These are phyloP conservation scores for Scaptomyza flava DNA, from an alignment of 2,888 invertebrate species.

Conservation along the genomic window DNA sequence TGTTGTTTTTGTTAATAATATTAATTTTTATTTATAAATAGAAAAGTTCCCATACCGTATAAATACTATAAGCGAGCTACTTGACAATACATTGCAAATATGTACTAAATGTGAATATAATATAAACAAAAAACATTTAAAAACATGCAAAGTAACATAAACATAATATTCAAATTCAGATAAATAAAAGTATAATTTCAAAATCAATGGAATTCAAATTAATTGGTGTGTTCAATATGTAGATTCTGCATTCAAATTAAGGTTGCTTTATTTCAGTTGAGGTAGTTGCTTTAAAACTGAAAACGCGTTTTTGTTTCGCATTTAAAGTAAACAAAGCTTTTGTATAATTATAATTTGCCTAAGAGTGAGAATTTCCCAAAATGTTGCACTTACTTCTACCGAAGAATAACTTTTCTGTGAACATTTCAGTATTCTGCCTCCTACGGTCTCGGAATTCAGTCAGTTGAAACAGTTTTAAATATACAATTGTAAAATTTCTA, in stretches of 20 bases:
- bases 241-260: too few relatives aligned
- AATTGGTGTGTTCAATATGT: not conserved
- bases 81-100: slow-evolving; percentile 80
- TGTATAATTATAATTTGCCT: not conserved
- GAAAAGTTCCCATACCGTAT: slow-evolving; percentile 28
- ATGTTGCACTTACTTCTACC: too few relatives aligned
- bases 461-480: too few relatives aligned
- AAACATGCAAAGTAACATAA: slow-evolving; percentile 36
- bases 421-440: too few relatives aligned
- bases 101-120: slow-evolving; percentile 60
- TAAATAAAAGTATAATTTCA: slow-evolving; percentile 53
- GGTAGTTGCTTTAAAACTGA: too few relatives aligned
- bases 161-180: slow-evolving; percentile 42
- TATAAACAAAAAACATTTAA: slow-evolving; percentile 5
- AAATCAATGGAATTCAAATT: slow-evolving; percentile 8
- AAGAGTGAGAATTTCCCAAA: too few relatives aligned
- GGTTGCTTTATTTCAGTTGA: too few relatives aligned
- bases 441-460: too few relatives aligned
- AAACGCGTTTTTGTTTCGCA: not conserved
- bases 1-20: slow-evolving; percentile 35
- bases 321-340: not conserved
- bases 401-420: too few relatives aligned
- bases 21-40: slow-evolving; percentile 22
- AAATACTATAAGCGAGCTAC: slow-evolving; percentile 64
- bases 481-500: too few relatives aligned